Conservation (phyloP, 2,113 vertebrate genomes). For the Cacatua alba region DNA sequence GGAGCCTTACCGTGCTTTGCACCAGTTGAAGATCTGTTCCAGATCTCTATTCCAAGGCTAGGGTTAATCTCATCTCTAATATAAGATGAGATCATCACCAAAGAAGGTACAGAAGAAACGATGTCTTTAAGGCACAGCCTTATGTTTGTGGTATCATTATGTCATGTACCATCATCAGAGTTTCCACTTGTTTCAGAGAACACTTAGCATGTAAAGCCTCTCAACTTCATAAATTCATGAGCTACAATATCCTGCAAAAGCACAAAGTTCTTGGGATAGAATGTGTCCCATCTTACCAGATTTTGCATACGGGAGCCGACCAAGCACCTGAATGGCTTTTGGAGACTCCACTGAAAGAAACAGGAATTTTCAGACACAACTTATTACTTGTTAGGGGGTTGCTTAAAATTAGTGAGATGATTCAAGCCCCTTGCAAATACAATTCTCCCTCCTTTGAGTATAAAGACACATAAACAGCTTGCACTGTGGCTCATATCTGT, state of each 20-base stretch:
- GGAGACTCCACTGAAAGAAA: neutral
- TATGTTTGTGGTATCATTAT: neutral
- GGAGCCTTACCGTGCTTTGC: neutral
- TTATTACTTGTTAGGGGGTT: neutral
- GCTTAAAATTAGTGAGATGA: neutral
- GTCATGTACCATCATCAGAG: neutral
- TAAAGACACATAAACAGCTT: neutral
- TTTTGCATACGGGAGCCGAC: neutral
- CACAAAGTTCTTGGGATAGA: neutral
- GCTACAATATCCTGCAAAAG: neutral
- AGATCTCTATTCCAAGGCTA: neutral
- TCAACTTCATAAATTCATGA: neutral
- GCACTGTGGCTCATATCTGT: neutral
- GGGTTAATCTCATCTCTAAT: constrained; percentile 19
- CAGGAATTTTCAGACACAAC: neutral
- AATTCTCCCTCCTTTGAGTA: rapidly evolving
- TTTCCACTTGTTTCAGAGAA: neutral
- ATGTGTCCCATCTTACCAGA: neutral
- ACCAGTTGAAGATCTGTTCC: constrained; percentile 22
- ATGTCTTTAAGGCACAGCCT: neutral
- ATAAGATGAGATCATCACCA: neutral
- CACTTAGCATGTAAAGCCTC: rapidly evolving
- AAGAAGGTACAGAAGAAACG: neutral
- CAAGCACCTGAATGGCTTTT: neutral
- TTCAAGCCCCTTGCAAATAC: neutral